Evolutionary conservation across 1,140 invertebrate species (phyloP).

Genomic region (Coelopa frigida): DNA sequence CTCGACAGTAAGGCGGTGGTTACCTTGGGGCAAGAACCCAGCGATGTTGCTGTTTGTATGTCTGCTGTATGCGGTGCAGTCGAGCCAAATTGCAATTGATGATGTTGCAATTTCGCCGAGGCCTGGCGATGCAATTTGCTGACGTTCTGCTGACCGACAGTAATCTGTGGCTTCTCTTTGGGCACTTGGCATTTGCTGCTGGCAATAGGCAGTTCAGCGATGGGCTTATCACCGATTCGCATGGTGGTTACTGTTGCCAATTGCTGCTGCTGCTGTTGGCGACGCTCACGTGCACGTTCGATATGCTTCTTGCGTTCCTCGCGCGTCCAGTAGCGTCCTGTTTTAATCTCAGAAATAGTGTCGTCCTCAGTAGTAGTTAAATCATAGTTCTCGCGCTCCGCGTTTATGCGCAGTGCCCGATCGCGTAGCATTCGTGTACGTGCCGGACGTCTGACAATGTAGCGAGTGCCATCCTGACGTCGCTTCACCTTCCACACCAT

Average conservation of each 20-base stretch:
- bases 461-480: slow-evolving; percentile 68
- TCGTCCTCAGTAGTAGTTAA: slow-evolving; percentile 73
- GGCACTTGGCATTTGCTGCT: too few species aligned
- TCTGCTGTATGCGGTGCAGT: too few species aligned
- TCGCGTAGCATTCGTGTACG: slow-evolving; percentile 50
- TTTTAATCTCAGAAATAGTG: slow-evolving; percentile 72
- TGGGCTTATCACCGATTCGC: too few species aligned
- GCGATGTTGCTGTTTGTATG: too few species aligned
- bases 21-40: too few species aligned
- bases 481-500: slow-evolving; percentile 79
- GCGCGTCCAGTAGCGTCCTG: slow-evolving; percentile 73
- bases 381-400: slow-evolving; percentile 57
- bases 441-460: slow-evolving; percentile 68
- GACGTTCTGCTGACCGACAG: too few species aligned
- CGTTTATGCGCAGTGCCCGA: slow-evolving; percentile 30
- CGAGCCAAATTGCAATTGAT: too few species aligned
- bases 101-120: too few species aligned
- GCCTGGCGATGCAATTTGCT: too few species aligned
- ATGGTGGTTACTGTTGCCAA: slow-evolving; percentile 11
- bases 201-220: too few species aligned
- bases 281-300: slow-evolving; percentile 60
- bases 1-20: too few species aligned
- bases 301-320: slow-evolving; percentile 71
- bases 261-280: slow-evolving; percentile 49
- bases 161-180: too few species aligned